phyloP scores from a whole-genome alignment of 1,140 invertebrate genomes.

The Sarcophaga peregrina region DNA sequence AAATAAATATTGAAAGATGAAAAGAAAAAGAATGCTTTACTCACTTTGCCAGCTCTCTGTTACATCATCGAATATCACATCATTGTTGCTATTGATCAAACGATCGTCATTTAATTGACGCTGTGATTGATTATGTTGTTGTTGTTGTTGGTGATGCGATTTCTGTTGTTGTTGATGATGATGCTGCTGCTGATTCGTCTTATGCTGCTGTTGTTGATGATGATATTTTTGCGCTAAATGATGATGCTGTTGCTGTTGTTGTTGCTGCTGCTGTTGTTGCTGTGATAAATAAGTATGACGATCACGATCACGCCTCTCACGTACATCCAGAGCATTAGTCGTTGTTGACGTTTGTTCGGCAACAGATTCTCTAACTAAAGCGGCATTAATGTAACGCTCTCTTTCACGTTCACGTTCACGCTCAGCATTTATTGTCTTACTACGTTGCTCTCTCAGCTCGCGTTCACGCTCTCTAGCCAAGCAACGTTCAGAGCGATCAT shows the following conservation, averaged over 20 bases:
- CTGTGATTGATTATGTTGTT: slow-evolving; percentile 50
- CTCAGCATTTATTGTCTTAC: slow-evolving; percentile 24
- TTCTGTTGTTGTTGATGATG: not conserved
- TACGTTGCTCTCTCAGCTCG: slow-evolving; percentile 36
- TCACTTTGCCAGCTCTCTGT: slow-evolving; percentile 74
- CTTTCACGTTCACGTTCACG: slow-evolving; percentile 39
- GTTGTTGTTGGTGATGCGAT: slow-evolving; percentile 49
- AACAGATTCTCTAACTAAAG: slow-evolving; percentile 20
- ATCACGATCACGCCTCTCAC: slow-evolving; percentile 22
- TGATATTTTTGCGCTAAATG: slow-evolving; percentile 25
- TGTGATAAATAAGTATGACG: slow-evolving; percentile 8
- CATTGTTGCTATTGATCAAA: slow-evolving; percentile 59
- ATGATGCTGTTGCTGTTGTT: slow-evolving; percentile 2
- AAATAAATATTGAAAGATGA: too few relatives aligned
- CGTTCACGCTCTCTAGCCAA: slow-evolving; percentile 36
- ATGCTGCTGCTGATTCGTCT: not conserved
- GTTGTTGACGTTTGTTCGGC: not conserved
- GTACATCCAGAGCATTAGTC: not conserved
- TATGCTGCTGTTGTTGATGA: slow-evolving; percentile 26
- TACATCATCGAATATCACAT: slow-evolving; percentile 82
- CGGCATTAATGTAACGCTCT: slow-evolving; percentile 36
- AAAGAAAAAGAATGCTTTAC: slow-evolving; percentile 38
- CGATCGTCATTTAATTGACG: slow-evolving; percentile 53
- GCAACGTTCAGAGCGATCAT: slow-evolving; percentile 16
- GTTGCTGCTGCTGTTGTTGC: slow-evolving; percentile 19